Evolutionary conservation across 2,888 invertebrate genomes (phyloP).

Genomic region (Drosophila mercatorum): DNA sequence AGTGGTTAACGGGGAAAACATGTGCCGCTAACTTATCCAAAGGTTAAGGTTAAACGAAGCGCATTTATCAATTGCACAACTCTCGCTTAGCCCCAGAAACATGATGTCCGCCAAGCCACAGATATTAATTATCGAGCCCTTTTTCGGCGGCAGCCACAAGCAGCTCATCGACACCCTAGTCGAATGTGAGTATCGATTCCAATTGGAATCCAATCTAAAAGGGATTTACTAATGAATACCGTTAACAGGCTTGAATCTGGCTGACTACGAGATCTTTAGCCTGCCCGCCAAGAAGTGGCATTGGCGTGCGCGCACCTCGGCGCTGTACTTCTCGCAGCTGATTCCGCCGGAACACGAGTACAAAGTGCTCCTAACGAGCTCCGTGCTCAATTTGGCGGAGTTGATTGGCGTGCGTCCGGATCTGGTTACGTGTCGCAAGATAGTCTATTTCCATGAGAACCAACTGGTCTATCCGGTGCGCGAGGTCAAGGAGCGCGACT

Average conservation of each 20-base stretch:
- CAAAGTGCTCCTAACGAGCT: conserved; percentile 88
- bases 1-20: conserved; percentile 27
- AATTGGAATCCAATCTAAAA: background rate
- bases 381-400: conserved; percentile 89
- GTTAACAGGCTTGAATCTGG: conserved; percentile 77
- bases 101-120: conserved; percentile 76
- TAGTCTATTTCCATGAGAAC: conserved; percentile 92
- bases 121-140: conserved; percentile 88
- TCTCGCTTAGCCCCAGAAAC: conserved; percentile 1
- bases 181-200: conserved; percentile 78
- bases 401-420: conserved; percentile 89
- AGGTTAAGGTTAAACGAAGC: conserved; percentile 48
- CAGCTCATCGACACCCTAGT: conserved; percentile 87
- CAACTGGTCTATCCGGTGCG: conserved; percentile 90
- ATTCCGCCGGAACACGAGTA: conserved; percentile 86
- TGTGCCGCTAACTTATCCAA: conserved; percentile 43
- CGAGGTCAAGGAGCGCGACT: conserved; percentile 88
- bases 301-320: conserved; percentile 90
- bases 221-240: background rate
- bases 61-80: conserved; percentile 39
- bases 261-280: conserved; percentile 85
- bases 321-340: conserved; percentile 87
- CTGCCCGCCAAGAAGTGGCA: conserved; percentile 91
- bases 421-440: conserved; percentile 86
- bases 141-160: conserved; percentile 90